Conservation (phyloP, 1,140 invertebrate species). For the Coptotermes formosanus region DNA sequence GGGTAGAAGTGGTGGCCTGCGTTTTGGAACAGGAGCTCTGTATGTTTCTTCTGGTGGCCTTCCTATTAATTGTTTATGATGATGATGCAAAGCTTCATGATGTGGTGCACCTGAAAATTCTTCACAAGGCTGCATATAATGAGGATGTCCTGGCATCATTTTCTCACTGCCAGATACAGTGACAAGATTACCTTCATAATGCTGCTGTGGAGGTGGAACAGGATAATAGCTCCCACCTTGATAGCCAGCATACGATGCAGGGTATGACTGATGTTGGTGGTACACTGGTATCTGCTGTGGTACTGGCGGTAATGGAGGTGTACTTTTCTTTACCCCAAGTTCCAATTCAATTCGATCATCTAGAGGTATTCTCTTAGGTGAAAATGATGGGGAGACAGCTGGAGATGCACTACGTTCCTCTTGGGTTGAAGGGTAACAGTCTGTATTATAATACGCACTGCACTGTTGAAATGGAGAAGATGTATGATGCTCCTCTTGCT, state of each 20-base stretch:
- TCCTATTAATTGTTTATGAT: not conserved
- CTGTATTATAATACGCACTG: not conserved
- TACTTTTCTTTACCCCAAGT: conserved; percentile 43
- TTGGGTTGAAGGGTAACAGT: not conserved
- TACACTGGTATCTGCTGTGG: conserved; percentile 27
- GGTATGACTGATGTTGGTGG: conserved; percentile 20
- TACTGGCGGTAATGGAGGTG: conserved; percentile 35
- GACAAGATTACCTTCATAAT: not conserved
- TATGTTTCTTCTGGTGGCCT: not conserved
- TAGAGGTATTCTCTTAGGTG: conserved; percentile 46
- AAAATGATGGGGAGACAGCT: conserved; percentile 31
- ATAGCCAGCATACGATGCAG: not conserved
- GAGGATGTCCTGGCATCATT: not conserved
- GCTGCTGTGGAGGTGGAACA: not conserved
- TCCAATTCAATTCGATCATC: conserved; percentile 49
- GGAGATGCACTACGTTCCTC: not conserved
- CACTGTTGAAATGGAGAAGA: conserved; percentile 19
- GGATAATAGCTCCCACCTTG: not conserved
- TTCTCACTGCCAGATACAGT: not conserved
- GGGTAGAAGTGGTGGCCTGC: conserved; percentile 28
- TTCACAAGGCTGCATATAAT: conserved; percentile 11
- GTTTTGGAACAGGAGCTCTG: not conserved
- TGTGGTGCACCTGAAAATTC: not conserved
- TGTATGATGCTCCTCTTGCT: conserved; percentile 29
- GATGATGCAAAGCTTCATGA: not conserved